Evolutionary conservation across 2,797 vertebrate species (phyloP), one percentile per base, ranked within the genome.

Genomic region (Xerus rutilus): DNA sequence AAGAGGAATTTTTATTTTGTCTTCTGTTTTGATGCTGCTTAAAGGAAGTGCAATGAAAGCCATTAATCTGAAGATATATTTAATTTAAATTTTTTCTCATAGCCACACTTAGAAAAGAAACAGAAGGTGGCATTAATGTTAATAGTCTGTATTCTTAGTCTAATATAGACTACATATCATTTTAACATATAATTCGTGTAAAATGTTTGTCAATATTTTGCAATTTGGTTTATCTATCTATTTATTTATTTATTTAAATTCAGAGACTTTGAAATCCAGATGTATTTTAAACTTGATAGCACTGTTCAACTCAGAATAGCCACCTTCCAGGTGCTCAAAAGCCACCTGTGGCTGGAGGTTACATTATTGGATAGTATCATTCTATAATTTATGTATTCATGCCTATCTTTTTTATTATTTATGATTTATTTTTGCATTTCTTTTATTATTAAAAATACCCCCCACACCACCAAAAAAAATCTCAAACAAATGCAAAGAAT

Each of bases 11-110:
- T 85, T 25, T 3, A 52, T 57, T 93, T 93, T 57, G 43, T 49
- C 62, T 93, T 90, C 73, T 3, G n/a, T 77, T 59, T 76, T 39
- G 39, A 25, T 47, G 32, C 17, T 10, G 15, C 47, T 85, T 23
- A 5, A 25, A 18, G 23, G 32, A 90, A 93, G 23, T 49, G 23
- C 23, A 72, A 70, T 1, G 25, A 64, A 6, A 81, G 21, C 45
- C 11, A 23, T 1, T 2, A 39, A 85, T 52, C 18, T 49, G 47
- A 83, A 54, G 65, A n/a, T 10, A 1, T n/a, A 79, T 72, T 93
- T 82, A 78, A 89, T 67, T 84, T 96, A 20, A 92, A 81, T 73
- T 54, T 94, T 57, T 82, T 93, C 52, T 69, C 20, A 47, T 43
- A 59, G 59, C 23, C 73, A 43, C 32, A n/a, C 73, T 74, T 85